phyloP scores from a whole-genome alignment of 92 coral and sea anemone species.

The Chrysogorgia sp. region DNA sequence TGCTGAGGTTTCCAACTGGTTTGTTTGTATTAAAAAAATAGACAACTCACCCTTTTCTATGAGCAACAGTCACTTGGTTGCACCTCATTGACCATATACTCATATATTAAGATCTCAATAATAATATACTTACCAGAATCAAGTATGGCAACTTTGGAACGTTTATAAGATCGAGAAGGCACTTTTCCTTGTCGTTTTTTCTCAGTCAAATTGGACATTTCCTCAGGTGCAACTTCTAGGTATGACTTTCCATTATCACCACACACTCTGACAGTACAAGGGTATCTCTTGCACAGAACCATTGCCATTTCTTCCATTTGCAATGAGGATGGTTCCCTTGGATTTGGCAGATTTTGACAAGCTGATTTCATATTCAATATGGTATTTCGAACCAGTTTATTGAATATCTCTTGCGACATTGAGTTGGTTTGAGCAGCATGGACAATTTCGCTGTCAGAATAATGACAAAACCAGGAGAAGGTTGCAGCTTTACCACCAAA shows the following conservation, averaged over 20 bases:
- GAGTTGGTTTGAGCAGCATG: conserved; percentile 41
- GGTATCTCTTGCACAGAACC: conserved; percentile 27
- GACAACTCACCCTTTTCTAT: too few species aligned
- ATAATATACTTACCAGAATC: too few species aligned
- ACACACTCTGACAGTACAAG: conserved; percentile 12
- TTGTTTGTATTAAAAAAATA: too few species aligned
- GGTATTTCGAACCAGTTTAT: conserved; percentile 25
- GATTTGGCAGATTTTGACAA: conserved; percentile 6
- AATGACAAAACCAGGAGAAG: conserved; percentile 9
- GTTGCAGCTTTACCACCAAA: conserved; percentile 9
- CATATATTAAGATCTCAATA: too few species aligned
- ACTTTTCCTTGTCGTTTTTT: too few species aligned
- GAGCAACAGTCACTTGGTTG: too few species aligned
- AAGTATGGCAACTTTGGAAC: too few species aligned
- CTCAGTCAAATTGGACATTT: conserved; percentile 18
- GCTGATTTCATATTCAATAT: conserved; percentile 32
- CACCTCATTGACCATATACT: too few species aligned
- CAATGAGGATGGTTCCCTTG: conserved; percentile 29
- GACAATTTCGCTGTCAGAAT: conserved; percentile 29
- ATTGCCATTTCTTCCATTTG: conserved; percentile 34
- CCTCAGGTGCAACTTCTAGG: conserved; percentile 10
- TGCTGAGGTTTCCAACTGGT: too few species aligned
- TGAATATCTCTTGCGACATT: conserved; percentile 10
- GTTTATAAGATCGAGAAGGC: too few species aligned
- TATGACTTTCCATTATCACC: conserved; percentile 23